Percentiles rank a stretch among this genome's conserved stretches.
phyloP scores from a whole-genome alignment of 2,888 invertebrate species.

The Lasioglossum malachurum region DNA sequence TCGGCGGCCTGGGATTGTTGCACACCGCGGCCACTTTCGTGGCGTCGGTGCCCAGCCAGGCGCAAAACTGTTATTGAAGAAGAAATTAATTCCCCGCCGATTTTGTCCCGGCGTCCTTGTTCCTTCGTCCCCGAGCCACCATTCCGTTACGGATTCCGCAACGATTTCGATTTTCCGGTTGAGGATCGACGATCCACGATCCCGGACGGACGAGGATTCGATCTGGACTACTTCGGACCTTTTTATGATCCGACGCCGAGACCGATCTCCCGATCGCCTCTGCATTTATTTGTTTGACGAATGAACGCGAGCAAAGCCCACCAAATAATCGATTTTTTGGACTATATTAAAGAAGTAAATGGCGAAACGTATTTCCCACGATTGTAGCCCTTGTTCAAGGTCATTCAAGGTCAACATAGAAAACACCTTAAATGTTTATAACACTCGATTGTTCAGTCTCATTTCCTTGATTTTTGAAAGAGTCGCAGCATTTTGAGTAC shows the following conservation, averaged over 20 bases:
- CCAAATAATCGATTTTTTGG: not conserved
- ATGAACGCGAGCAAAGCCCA: not conserved
- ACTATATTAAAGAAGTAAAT: not conserved
- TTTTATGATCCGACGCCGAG: not conserved
- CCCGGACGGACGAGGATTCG: not conserved
- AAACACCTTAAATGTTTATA: no score
- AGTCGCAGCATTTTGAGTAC: no score
- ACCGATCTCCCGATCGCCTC: not conserved
- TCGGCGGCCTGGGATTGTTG: slow-evolving; percentile 1
- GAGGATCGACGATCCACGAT: slow-evolving; percentile 11
- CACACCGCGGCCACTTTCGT: slow-evolving; percentile 67
- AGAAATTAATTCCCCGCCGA: slow-evolving; percentile 77
- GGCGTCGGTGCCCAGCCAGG: slow-evolving; percentile 73
- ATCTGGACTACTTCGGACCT: not conserved
- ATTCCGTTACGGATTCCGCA: slow-evolving; percentile 46
- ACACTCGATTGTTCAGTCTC: no score
- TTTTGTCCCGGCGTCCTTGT: slow-evolving; percentile 57
- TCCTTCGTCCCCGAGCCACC: slow-evolving; percentile 46
- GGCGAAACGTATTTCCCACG: not conserved
- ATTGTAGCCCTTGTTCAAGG: no score
- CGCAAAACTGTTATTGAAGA: slow-evolving; percentile 77
- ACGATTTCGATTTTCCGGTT: slow-evolving; percentile 55
- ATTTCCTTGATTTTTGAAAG: no score
- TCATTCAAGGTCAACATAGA: no score
- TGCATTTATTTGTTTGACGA: slow-evolving; percentile 1